These are phyloP conservation scores for Lasioglossum figueresi DNA, from an alignment of 2,888 invertebrate genomes.

Conservation along the genomic window DNA sequence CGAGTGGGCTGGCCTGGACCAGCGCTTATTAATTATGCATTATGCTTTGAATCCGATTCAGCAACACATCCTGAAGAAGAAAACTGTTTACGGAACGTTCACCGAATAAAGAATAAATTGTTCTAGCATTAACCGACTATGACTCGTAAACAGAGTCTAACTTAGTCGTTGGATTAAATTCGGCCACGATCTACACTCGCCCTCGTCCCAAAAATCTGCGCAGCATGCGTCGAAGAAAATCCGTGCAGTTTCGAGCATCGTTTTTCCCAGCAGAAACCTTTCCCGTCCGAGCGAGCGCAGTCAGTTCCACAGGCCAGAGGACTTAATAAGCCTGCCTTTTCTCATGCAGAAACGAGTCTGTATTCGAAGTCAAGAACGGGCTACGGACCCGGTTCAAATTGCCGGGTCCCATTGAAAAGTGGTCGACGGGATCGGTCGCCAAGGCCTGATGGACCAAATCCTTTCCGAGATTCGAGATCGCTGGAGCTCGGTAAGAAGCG, in stretches of 20 bases:
- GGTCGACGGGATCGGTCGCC: background rate
- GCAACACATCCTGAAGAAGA: no score
- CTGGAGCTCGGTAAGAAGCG: conserved; percentile 20
- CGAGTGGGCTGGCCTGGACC: no score
- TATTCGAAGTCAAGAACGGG: conserved; percentile 27
- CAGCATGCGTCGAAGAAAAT: background rate
- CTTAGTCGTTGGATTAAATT: background rate
- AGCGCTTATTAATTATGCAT: no score
- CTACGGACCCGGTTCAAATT: background rate
- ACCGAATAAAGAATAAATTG: no score
- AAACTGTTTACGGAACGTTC: no score
- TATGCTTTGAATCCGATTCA: no score
- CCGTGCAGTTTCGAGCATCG: background rate
- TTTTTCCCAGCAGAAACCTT: background rate
- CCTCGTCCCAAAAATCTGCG: background rate
- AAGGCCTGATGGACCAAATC: conserved; percentile 43
- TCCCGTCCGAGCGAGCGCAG: background rate
- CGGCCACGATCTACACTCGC: background rate
- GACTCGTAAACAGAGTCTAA: background rate
- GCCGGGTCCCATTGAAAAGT: background rate
- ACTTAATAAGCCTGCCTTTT: background rate
- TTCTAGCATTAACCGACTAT: no score
- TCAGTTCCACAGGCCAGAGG: background rate
- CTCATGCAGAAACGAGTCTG: background rate
- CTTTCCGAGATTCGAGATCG: conserved; percentile 55